Evolutionary conservation across 1,140 invertebrate genomes (phyloP).

Genomic region (Lordiphosa mommai): DNA sequence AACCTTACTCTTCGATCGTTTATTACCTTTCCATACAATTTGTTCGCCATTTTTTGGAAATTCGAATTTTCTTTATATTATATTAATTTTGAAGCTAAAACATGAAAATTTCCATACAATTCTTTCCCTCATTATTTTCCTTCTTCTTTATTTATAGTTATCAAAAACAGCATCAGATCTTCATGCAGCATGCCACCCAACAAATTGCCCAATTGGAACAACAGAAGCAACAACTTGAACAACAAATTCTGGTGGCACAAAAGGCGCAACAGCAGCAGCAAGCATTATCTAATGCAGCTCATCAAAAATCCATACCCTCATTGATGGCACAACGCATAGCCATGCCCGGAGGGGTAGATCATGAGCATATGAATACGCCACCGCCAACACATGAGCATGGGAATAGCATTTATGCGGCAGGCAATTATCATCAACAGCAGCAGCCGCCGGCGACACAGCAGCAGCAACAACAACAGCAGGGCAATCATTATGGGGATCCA

Average conservation of each 20-base stretch:
- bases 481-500: constrained; percentile 49
- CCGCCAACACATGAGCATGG: constrained; percentile 32
- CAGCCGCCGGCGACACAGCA: constrained; percentile 23
- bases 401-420: constrained; percentile 43
- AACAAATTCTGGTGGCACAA: constrained; percentile 81
- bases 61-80: too few species aligned
- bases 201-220: constrained; percentile 92
- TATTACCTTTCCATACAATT: too few species aligned
- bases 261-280: constrained; percentile 39
- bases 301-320: constrained; percentile 52
- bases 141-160: constrained; percentile 80
- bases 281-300: constrained; percentile 22
- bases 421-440: constrained; percentile 49
- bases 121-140: neutral
- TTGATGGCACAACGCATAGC: constrained; percentile 55
- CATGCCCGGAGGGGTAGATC: constrained; percentile 38
- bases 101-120: neutral
- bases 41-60: too few species aligned
- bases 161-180: constrained; percentile 96
- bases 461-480: constrained; percentile 19
- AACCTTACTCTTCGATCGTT: too few species aligned
- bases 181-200: constrained; percentile 93
- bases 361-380: constrained; percentile 45
- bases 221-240: constrained; percentile 88
- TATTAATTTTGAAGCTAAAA: neutral